Base-by-base conservation (phyloP, 2,113 vertebrate species). In the Phylloscopus trochiloides region DNA sequence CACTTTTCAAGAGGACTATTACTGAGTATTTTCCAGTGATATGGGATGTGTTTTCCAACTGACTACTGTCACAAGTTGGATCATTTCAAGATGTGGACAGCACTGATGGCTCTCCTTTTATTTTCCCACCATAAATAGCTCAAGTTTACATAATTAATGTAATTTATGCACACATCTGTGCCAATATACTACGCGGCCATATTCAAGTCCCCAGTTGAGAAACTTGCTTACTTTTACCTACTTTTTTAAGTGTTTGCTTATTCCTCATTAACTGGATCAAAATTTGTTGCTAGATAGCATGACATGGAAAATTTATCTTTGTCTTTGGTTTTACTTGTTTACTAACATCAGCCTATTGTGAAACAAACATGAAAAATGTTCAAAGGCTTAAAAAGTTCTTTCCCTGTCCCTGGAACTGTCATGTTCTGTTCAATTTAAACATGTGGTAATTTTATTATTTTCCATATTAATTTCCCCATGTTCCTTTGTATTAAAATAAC, bases 291-390 rank as follows among this genome's bases (percentile, higher is more conserved):
- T 88, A 75, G 80, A 84, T 84, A 79, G 65, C 12, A 52, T 28
- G 52, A 61, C 36, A 40, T 6, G 24, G 8, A 89, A 32, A 85
- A 73, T 81, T 95, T 70, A 31, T 84, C 73, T 72, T 74, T 74
- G 52, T 38, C 52, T 86, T 93, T 74, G 43, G 34, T 94, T 95
- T 88, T 86, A 87, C 14, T 91, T 93, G 84, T 94, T 92, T 91
- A 94, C 79, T 68, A 95, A 92, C 76, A 95, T 42, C 38, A 94
- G 80, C 13, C 34, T 79, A 8, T 85, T 95, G 80, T 75, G 88
- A 93, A 88, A 95, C 68, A 90, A 91, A 86, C 42, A 93, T 29
- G 14, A 87, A 77, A 89, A 93, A 84, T 4, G 4, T 85, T 91
- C 45, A 91, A 96, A 93, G 70, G 14, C 73, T 66, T 75, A 22